Evolutionary conservation across 2,797 vertebrate species (phyloP).

Genomic region (Pteronotus mesoamericanus): DNA sequence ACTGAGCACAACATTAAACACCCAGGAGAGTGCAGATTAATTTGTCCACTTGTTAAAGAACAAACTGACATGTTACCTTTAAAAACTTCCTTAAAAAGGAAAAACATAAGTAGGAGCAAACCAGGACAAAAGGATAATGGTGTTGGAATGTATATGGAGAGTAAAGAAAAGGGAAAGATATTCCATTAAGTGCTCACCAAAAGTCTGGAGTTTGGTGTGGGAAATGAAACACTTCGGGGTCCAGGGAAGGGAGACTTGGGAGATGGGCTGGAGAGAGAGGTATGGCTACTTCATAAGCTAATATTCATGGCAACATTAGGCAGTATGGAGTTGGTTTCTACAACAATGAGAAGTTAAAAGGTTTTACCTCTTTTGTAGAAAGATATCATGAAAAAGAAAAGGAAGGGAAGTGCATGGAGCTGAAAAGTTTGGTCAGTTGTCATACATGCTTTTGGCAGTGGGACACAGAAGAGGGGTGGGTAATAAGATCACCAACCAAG

Average conservation of each 20-base stretch:
- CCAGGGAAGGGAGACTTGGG: accelerated
- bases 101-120: background rate
- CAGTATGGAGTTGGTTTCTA: background rate
- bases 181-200: background rate
- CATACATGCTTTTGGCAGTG: background rate
- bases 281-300: background rate
- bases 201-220: background rate
- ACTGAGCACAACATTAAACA: background rate
- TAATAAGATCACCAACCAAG: background rate
- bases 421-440: background rate
- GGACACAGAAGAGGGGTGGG: background rate
- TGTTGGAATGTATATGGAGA: background rate
- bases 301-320: background rate
- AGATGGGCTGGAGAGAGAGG: background rate
- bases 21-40: background rate
- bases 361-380: background rate
- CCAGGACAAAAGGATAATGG: background rate
- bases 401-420: background rate
- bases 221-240: background rate
- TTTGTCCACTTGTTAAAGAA: background rate
- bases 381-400: background rate
- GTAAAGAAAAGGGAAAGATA: background rate
- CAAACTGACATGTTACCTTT: background rate
- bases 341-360: background rate
- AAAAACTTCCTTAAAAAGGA: background rate